Conservation (phyloP, 2,888 invertebrate genomes). For the Argyresthia goedartella region DNA sequence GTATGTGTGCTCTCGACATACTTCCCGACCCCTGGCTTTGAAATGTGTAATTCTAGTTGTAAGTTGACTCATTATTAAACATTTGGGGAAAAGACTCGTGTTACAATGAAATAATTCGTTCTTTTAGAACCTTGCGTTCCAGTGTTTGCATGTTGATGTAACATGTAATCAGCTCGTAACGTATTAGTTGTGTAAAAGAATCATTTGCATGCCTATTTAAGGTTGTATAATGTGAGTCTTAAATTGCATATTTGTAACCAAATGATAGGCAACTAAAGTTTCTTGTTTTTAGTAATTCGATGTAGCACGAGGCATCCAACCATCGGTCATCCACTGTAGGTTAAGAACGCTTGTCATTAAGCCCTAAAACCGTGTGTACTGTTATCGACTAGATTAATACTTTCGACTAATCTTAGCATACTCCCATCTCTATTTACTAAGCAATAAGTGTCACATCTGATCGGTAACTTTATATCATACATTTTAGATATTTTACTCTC, state of each 20-base stretch:
- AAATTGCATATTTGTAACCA: background rate
- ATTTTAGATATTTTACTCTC: background rate
- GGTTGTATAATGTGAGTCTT: background rate
- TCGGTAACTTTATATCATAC: constrained; percentile 21
- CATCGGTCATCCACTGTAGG: constrained; percentile 21
- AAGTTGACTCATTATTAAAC: too few species aligned
- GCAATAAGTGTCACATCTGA: constrained; percentile 32
- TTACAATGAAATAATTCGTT: too few species aligned
- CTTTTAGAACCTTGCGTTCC: too few species aligned
- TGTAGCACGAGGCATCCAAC: background rate
- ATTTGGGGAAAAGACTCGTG: too few species aligned
- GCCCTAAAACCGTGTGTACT: constrained; percentile 35
- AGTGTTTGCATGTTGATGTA: too few species aligned
- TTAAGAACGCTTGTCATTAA: constrained; percentile 38
- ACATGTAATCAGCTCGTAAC: too few species aligned
- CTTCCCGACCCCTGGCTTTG: constrained; percentile 54
- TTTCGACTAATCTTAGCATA: constrained; percentile 21
- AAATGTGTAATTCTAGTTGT: constrained; percentile 53
- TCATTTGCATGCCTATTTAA: background rate
- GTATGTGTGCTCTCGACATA: constrained; percentile 23
- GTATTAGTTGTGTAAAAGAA: too few species aligned
- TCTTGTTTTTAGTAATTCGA: background rate
- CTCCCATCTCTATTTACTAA: too few species aligned
- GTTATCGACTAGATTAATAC: constrained; percentile 31
- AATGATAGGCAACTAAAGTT: background rate